A percentile compares a stretch with the other conserved stretches of the same genome.
phyloP scores from a whole-genome alignment of 37 sponge, comb jelly and placozoan genomes.

The Agelas oroides region DNA sequence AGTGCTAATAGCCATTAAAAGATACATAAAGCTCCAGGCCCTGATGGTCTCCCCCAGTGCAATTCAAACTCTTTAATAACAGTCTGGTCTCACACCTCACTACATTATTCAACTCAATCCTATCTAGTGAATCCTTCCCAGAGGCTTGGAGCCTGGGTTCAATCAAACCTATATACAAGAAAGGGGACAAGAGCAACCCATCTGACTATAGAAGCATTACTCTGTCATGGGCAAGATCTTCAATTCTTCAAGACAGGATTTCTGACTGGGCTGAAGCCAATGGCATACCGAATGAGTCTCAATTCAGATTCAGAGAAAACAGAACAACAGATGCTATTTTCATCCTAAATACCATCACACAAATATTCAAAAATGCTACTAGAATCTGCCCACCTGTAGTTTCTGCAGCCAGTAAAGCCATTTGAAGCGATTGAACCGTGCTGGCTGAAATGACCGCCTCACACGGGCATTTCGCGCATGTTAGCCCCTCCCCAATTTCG shows the following conservation, averaged over 20 bases:
- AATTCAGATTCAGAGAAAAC: background rate
- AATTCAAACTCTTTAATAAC: background rate
- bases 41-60: background rate
- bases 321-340: constrained; percentile 6
- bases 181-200: background rate
- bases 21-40: background rate
- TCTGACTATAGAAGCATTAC: background rate
- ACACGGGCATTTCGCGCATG: too few species aligned
- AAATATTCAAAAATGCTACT: too few species aligned
- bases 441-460: too few species aligned
- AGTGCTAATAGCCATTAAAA: background rate
- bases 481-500: too few species aligned
- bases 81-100: background rate
- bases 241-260: background rate
- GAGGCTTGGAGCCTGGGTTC: background rate
- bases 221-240: background rate
- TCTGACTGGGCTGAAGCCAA: background rate
- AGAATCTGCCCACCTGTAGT: too few species aligned
- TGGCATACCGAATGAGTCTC: background rate
- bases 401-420: too few species aligned
- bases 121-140: background rate
- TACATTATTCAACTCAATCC: background rate
- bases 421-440: too few species aligned
- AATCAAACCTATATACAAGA: background rate
- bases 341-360: background rate